These are phyloP conservation scores for Eolophus roseicapilla DNA, from an alignment of 2,113 vertebrate genomes.

Conservation along the genomic window DNA sequence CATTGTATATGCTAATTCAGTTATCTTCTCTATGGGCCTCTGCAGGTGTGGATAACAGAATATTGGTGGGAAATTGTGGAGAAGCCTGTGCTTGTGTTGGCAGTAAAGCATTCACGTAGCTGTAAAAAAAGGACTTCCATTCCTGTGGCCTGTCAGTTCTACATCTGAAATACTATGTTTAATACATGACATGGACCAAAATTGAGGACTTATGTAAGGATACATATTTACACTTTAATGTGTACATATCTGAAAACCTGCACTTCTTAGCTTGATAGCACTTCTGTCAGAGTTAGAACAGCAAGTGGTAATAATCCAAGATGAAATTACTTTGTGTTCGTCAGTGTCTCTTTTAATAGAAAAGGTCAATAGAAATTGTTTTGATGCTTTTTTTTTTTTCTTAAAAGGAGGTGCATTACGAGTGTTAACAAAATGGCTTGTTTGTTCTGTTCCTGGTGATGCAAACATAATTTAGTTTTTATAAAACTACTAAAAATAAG, in stretches of 20 bases:
- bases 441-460: slow-evolving; percentile 4
- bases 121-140: not conserved
- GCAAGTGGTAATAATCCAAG: not conserved
- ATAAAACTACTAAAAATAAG: not conserved
- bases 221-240: rapidly evolving
- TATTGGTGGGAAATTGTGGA: not conserved
- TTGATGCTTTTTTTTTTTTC: not conserved
- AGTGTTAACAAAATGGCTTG: not conserved
- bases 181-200: not conserved
- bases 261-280: not conserved
- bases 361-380: not conserved
- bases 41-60: not conserved
- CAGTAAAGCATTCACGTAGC: not conserved
- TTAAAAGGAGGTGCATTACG: not conserved
- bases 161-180: not conserved
- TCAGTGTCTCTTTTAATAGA: not conserved
- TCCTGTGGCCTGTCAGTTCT: not conserved
- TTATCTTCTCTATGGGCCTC: not conserved
- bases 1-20: not conserved
- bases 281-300: not conserved
- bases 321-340: not conserved
- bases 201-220: not conserved
- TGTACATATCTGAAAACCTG: not conserved
- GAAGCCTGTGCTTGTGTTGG: not conserved
- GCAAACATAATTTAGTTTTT: not conserved